Evolutionary conservation across 1,140 invertebrate genomes (phyloP).

Genomic region (Platorchestia sp.): DNA sequence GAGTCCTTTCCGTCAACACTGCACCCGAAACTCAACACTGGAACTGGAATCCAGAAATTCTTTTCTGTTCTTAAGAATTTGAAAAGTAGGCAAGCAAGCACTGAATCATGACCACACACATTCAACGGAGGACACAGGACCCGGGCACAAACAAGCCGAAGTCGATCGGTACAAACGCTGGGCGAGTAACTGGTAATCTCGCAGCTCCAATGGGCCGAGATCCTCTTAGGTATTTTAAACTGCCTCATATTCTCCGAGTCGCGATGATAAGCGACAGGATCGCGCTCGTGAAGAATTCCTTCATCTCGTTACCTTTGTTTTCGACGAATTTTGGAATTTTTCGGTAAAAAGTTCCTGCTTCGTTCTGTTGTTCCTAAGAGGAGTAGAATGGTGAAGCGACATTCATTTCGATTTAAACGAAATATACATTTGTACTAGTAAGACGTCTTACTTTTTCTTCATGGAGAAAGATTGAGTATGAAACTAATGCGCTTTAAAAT

Average conservation of each 20-base stretch:
- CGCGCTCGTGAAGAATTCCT: background rate
- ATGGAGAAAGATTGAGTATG: too few relatives aligned
- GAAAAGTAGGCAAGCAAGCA: slow-evolving; percentile 11
- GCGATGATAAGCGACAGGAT: background rate
- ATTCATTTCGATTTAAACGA: background rate
- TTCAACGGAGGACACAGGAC: slow-evolving; percentile 4
- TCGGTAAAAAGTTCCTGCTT: background rate
- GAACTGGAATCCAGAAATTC: slow-evolving; percentile 35
- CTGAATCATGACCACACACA: background rate
- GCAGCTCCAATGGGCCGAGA: background rate
- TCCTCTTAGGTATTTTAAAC: slow-evolving; percentile 43
- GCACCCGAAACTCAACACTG: slow-evolving; percentile 8
- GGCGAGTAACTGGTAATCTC: slow-evolving; percentile 17
- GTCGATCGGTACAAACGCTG: background rate
- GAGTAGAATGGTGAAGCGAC: background rate
- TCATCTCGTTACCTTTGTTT: background rate
- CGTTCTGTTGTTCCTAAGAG: background rate
- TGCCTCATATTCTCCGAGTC: background rate
- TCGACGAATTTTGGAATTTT: background rate
- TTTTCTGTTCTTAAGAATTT: slow-evolving; percentile 14
- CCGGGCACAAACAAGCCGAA: slow-evolving; percentile 1
- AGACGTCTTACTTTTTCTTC: too few relatives aligned
- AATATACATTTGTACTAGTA: background rate
- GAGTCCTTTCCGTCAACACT: slow-evolving; percentile 21
- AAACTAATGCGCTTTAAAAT: too few relatives aligned